Percentiles rank a stretch among this genome's conserved stretches.
phyloP scores from a whole-genome alignment of 2,797 vertebrate species.

The Hafferia zeledoni region DNA sequence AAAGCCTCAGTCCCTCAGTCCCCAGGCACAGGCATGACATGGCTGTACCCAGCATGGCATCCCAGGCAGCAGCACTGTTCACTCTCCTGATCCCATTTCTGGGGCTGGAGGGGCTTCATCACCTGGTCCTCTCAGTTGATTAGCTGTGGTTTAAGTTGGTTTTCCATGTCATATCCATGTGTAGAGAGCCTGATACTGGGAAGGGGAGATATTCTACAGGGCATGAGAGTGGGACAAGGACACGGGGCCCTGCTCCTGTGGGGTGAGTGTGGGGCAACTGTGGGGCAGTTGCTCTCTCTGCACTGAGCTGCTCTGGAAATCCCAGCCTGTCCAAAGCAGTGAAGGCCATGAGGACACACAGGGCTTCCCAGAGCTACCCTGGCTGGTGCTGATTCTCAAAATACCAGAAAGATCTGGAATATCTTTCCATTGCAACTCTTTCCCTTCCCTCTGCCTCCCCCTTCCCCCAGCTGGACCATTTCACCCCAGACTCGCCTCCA shows the following conservation, averaged over 20 bases:
- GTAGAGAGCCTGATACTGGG: fast-evolving
- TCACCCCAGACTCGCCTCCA: neutral
- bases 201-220: neutral
- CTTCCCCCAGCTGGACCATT: neutral
- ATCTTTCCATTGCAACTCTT: fast-evolving
- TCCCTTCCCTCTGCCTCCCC: neutral
- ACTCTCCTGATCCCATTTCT: fast-evolving
- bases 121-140: fast-evolving
- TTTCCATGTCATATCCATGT: fast-evolving
- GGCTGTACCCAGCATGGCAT: fast-evolving
- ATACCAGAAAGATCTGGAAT: neutral
- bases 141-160: neutral
- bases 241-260: fast-evolving
- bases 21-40: fast-evolving
- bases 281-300: neutral
- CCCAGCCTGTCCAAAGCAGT: fast-evolving
- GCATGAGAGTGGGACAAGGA: fast-evolving
- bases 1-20: neutral
- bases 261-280: fast-evolving
- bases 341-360: neutral
- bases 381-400: neutral
- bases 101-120: neutral
- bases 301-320: neutral
- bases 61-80: fast-evolving
- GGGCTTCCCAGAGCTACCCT: neutral